Evolutionary conservation across 2,888 invertebrate species (phyloP).

Genomic region (Automeris io): DNA sequence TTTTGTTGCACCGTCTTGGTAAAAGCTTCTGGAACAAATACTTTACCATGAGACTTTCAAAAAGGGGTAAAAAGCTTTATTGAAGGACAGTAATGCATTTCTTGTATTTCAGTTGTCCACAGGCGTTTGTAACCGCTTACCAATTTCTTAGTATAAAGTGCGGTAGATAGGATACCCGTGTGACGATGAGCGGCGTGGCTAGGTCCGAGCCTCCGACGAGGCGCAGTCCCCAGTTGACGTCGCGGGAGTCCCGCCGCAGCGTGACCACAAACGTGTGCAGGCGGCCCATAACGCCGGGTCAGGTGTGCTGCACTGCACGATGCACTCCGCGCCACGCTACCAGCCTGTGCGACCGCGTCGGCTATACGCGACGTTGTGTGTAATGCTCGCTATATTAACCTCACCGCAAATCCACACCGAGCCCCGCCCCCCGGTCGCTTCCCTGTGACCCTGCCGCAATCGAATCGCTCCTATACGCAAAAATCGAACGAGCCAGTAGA

Average conservation of each 20-base stretch:
- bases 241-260: constrained; percentile 82
- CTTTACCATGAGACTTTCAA: no score
- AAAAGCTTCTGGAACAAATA: no score
- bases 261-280: constrained; percentile 86
- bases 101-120: no score
- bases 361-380: constrained; percentile 66
- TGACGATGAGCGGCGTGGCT: constrained; percentile 90
- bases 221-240: constrained; percentile 90
- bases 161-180: constrained; percentile 80
- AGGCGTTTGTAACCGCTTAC: no score
- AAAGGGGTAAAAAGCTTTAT: no score
- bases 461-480: constrained; percentile 13
- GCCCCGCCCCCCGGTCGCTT: constrained; percentile 35
- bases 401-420: constrained; percentile 47
- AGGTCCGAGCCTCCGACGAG: constrained; percentile 92
- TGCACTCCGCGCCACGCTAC: constrained; percentile 31
- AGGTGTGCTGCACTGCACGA: constrained; percentile 41
- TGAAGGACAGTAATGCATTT: no score
- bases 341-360: constrained; percentile 51
- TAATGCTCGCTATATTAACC: constrained; percentile 64
- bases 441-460: constrained; percentile 58
- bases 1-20: no score
- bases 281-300: constrained; percentile 77
- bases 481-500: constrained; percentile 52
- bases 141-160: no score